Evolutionary conservation across 2,888 invertebrate genomes (phyloP).

Genomic region (Automeris io): DNA sequence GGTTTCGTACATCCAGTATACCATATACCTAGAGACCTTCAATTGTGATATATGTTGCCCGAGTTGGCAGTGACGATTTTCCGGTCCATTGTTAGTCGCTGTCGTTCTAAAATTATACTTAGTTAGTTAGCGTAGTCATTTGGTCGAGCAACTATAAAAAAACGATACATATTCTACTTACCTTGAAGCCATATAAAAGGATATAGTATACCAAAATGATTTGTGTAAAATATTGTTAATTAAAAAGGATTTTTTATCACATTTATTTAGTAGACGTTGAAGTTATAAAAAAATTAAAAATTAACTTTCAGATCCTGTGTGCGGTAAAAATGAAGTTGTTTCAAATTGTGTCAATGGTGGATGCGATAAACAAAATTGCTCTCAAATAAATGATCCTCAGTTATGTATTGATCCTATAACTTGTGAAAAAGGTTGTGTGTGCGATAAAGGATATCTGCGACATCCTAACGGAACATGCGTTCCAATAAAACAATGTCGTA

Average conservation of each 20-base stretch:
- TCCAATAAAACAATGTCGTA: conserved; percentile 28
- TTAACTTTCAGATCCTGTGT: conserved; percentile 17
- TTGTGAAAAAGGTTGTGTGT: conserved; percentile 17
- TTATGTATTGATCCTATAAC: conserved; percentile 24
- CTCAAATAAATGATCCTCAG: conserved; percentile 18
- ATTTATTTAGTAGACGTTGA: neutral
- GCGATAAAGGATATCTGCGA: conserved; percentile 7
- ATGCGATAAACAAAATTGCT: conserved; percentile 28
- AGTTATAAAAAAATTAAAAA: neutral
- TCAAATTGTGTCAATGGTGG: conserved; percentile 28
- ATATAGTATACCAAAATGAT: no score
- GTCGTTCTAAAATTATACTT: no score
- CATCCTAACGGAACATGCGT: conserved; percentile 25
- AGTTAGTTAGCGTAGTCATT: no score
- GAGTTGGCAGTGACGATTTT: no score
- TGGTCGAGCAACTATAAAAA: no score
- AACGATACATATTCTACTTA: no score
- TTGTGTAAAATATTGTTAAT: neutral
- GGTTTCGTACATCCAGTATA: no score
- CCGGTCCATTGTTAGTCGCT: no score
- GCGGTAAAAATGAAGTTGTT: conserved; percentile 22
- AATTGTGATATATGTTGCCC: no score
- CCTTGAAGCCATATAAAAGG: no score
- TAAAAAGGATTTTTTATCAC: neutral
- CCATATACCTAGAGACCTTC: no score